These are phyloP conservation scores for Leptinotarsa texana DNA, from an alignment of 1,140 invertebrate genomes.

Conservation along the genomic window DNA sequence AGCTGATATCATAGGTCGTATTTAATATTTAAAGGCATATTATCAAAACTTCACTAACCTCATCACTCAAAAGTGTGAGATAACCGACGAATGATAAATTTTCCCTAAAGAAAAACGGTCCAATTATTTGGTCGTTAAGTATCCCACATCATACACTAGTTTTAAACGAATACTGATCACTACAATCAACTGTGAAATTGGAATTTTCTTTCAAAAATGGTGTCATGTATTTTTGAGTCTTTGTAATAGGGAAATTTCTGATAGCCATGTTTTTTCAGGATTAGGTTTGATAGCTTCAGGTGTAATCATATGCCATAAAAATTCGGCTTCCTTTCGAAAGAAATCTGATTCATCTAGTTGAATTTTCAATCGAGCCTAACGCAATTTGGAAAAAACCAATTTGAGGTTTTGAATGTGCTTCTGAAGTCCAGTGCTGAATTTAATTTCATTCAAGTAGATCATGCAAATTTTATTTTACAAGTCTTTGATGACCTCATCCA, in stretches of 20 bases:
- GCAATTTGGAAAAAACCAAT: not conserved
- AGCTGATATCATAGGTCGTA: too few relatives aligned
- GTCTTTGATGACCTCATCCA: not conserved
- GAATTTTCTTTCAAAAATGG: slow-evolving; percentile 32
- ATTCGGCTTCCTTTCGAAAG: slow-evolving; percentile 29
- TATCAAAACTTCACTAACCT: too few relatives aligned
- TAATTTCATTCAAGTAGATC: slow-evolving; percentile 53
- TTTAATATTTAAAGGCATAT: too few relatives aligned
- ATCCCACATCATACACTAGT: too few relatives aligned
- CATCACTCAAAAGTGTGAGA: too few relatives aligned
- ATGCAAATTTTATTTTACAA: slow-evolving; percentile 35
- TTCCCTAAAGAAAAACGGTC: too few relatives aligned
- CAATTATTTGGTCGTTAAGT: too few relatives aligned
- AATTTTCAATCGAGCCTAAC: slow-evolving; percentile 4
- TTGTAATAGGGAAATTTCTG: slow-evolving; percentile 4
- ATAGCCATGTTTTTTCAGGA: slow-evolving; percentile 36
- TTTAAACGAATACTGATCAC: too few relatives aligned
- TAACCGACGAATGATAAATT: too few relatives aligned
- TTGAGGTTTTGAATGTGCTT: not conserved
- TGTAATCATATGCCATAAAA: slow-evolving; percentile 41
- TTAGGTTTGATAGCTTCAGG: slow-evolving; percentile 37
- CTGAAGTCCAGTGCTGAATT: slow-evolving; percentile 28
- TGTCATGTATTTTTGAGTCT: slow-evolving; percentile 38
- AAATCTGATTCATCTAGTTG: not conserved
- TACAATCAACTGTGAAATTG: too few relatives aligned